Percentiles rank a stretch among this genome's conserved stretches.
These are phyloP conservation scores for Eupristina koningsbergeri DNA, from an alignment of 1,140 invertebrate genomes.

Conservation along the genomic window DNA sequence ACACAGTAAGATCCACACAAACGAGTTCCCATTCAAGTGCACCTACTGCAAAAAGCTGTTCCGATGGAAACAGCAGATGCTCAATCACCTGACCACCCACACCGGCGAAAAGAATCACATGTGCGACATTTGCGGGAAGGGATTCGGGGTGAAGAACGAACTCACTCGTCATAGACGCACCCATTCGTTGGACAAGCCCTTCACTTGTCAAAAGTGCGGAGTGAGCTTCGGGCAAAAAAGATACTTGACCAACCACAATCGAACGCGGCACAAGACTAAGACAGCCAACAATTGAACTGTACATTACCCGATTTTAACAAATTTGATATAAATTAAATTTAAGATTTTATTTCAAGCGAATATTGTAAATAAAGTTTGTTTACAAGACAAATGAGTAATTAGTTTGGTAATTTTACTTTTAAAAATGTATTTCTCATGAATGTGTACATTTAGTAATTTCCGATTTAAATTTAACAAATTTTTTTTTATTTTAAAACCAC, in stretches of 20 bases:
- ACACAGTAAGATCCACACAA: slow-evolving; percentile 73
- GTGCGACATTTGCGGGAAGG: slow-evolving; percentile 74
- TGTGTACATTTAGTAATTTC: too few species aligned
- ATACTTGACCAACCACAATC: slow-evolving; percentile 73
- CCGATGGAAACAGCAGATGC: slow-evolving; percentile 71
- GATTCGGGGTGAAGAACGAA: slow-evolving; percentile 73
- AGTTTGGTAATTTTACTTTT: neutral
- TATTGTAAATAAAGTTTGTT: neutral
- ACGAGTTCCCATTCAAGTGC: slow-evolving; percentile 73
- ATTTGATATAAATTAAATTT: neutral
- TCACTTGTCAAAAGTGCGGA: slow-evolving; percentile 73
- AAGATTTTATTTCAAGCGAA: neutral
- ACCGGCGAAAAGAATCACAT: slow-evolving; percentile 70
- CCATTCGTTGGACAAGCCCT: slow-evolving; percentile 74
- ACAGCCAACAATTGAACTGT: neutral
- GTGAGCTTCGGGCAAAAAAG: slow-evolving; percentile 75
- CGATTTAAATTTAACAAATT: too few species aligned
- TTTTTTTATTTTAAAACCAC: too few species aligned
- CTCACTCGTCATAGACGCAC: slow-evolving; percentile 72
- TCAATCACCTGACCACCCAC: slow-evolving; percentile 72
- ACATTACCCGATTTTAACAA: neutral
- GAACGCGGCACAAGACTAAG: slow-evolving; percentile 51
- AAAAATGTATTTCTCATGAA: neutral
- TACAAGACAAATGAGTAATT: neutral
- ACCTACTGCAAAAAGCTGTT: slow-evolving; percentile 71